Percentiles rank a stretch among this genome's conserved stretches.
Conservation (phyloP, 2,888 invertebrate genomes). For the Amblyjoppa fuscipennis region DNA sequence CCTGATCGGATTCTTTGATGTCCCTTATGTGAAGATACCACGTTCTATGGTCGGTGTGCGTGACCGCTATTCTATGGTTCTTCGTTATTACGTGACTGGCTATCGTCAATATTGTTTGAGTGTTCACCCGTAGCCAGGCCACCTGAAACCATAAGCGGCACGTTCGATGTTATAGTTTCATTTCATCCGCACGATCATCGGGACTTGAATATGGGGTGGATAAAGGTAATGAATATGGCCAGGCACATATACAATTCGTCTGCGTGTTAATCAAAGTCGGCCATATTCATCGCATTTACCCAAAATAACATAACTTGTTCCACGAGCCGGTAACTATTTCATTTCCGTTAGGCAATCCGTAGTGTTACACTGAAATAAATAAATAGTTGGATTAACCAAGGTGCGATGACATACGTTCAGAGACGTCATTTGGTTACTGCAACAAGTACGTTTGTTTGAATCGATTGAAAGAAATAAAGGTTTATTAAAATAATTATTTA, state of each 20-base stretch:
- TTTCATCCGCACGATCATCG: background rate
- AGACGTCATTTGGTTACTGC: too few species aligned
- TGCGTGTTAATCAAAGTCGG: background rate
- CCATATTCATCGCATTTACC: background rate
- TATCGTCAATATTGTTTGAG: conserved; percentile 95
- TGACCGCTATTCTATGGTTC: conserved; percentile 94
- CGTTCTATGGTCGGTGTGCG: conserved; percentile 92
- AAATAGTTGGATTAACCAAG: too few species aligned
- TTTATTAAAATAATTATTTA: too few species aligned
- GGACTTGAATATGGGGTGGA: too few species aligned
- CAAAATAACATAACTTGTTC: background rate
- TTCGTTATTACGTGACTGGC: conserved; percentile 96
- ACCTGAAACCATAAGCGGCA: conserved; percentile 87
- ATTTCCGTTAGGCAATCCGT: background rate
- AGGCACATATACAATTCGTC: background rate
- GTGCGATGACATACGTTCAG: too few species aligned
- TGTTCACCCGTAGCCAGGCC: conserved; percentile 96
- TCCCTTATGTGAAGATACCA: conserved; percentile 94
- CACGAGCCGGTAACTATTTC: background rate
- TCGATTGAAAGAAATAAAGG: too few species aligned
- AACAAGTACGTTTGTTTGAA: too few species aligned
- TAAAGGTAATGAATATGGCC: background rate
- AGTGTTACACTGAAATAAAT: too few species aligned
- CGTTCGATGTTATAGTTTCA: conserved; percentile 6
- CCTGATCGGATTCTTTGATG: conserved; percentile 92